Evolutionary conservation across 1,140 invertebrate species (phyloP).

Genomic region (Drosophila ambigua): DNA sequence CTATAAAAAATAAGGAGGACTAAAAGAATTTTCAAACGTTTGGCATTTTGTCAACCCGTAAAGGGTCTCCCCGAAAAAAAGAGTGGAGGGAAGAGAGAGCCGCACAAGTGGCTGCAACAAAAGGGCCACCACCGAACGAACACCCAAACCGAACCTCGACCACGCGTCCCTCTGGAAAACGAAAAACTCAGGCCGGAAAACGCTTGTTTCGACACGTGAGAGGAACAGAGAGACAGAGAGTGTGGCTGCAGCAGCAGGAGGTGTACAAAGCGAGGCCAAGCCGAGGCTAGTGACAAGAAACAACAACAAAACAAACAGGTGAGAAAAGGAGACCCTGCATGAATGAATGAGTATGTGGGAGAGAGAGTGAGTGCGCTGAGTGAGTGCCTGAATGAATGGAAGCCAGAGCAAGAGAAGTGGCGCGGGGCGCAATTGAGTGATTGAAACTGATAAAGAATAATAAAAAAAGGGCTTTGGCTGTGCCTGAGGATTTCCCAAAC

Average conservation of each 20-base stretch:
- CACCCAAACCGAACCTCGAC: conserved; percentile 25
- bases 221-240: conserved; percentile 9
- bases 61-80: conserved; percentile 41
- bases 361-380: conserved; percentile 7
- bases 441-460: conserved; percentile 61
- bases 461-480: conserved; percentile 39
- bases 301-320: conserved; percentile 67
- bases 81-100: conserved; percentile 8
- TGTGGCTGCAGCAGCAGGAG: conserved; percentile 1
- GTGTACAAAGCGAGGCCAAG: background rate
- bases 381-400: conserved; percentile 17
- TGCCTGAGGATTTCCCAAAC: conserved; percentile 49
- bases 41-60: conserved; percentile 74
- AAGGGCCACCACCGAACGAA: conserved; percentile 28
- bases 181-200: conserved; percentile 66
- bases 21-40: conserved; percentile 64
- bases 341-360: conserved; percentile 54
- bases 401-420: conserved; percentile 6
- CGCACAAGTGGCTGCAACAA: conserved; percentile 72
- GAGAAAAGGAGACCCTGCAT: conserved; percentile 61
- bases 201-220: conserved; percentile 69
- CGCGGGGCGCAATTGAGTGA: conserved; percentile 31
- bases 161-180: conserved; percentile 44
- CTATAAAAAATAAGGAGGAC: conserved; percentile 23
- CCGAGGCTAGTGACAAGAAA: conserved; percentile 42